phyloP scores from a whole-genome alignment of 2,113 vertebrate species.

The Columbina picui region DNA sequence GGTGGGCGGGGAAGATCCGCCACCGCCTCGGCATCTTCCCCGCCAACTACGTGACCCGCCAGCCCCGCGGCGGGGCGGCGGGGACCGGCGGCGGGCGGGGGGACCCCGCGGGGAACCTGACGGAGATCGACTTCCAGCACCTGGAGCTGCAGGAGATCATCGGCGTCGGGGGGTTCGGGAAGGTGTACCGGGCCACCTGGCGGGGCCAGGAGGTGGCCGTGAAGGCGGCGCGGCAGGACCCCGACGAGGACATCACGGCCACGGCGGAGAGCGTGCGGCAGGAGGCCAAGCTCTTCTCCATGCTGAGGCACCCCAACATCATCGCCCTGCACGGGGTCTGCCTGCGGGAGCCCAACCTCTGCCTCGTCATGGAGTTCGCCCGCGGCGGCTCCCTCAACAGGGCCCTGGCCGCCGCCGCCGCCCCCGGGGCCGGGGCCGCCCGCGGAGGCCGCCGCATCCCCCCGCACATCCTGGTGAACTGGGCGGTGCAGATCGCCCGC shows the following conservation, averaged over 20 bases:
- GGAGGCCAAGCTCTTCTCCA: conserved; percentile 91
- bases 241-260: conserved; percentile 92
- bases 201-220: conserved; percentile 90
- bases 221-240: conserved; percentile 92
- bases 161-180: conserved; percentile 93
- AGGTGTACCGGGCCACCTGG: conserved; percentile 93
- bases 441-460: conserved; percentile 84
- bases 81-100: conserved; percentile 7
- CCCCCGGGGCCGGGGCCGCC: conserved; percentile 1
- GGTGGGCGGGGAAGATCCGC: conserved; percentile 94
- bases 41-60: conserved; percentile 90
- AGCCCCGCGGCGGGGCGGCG: conserved; percentile 32
- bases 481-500: conserved; percentile 93
- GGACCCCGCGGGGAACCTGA: conserved; percentile 74
- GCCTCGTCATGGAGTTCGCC: conserved; percentile 94
- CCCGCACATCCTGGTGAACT: conserved; percentile 92
- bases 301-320: conserved; percentile 91
- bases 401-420: conserved; percentile 74
- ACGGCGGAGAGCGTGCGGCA: conserved; percentile 88
- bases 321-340: conserved; percentile 90
- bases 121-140: conserved; percentile 86
- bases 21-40: conserved; percentile 95
- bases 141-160: conserved; percentile 92
- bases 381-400: conserved; percentile 91
- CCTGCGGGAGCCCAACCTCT: conserved; percentile 91